A percentile compares a stretch with the other conserved stretches of the same genome.
phyloP scores from a whole-genome alignment of 2,888 invertebrate genomes.

The Clanis bilineata region DNA sequence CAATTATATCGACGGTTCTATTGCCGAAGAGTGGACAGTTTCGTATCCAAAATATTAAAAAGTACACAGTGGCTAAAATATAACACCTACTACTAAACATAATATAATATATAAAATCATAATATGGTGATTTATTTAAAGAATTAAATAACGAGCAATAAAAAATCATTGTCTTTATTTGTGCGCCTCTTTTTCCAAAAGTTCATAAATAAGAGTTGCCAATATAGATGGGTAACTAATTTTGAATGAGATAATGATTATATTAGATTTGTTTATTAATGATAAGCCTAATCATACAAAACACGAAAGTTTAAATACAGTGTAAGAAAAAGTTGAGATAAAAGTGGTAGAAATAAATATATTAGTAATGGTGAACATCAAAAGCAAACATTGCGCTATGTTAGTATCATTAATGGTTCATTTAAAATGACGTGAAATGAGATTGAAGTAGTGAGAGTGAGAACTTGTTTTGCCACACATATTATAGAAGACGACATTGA shows the following conservation, averaged over 20 bases:
- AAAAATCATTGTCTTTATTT: neutral
- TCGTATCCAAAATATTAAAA: too few relatives aligned
- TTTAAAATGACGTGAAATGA: conserved; percentile 18
- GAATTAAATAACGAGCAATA: too few relatives aligned
- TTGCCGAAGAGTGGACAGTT: too few relatives aligned
- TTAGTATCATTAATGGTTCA: conserved; percentile 28
- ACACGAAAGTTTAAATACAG: neutral
- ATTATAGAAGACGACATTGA: conserved; percentile 22
- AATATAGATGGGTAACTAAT: neutral
- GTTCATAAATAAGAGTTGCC: neutral
- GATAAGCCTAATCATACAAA: neutral
- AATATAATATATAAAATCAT: neutral
- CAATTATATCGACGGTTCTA: too few relatives aligned
- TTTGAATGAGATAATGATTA: neutral
- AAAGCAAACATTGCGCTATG: conserved; percentile 32
- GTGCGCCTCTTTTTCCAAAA: neutral
- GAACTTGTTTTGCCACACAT: conserved; percentile 10
- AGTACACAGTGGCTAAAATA: neutral
- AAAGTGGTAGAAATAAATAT: conserved; percentile 15
- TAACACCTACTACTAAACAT: neutral
- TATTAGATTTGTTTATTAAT: neutral
- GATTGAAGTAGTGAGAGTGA: conserved; percentile 18
- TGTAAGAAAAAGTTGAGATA: conserved; percentile 17
- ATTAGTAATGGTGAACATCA: conserved; percentile 32
- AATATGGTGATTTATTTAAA: too few relatives aligned